Conservation (phyloP, 2,888 invertebrate genomes). For the Lymantria monacha region DNA sequence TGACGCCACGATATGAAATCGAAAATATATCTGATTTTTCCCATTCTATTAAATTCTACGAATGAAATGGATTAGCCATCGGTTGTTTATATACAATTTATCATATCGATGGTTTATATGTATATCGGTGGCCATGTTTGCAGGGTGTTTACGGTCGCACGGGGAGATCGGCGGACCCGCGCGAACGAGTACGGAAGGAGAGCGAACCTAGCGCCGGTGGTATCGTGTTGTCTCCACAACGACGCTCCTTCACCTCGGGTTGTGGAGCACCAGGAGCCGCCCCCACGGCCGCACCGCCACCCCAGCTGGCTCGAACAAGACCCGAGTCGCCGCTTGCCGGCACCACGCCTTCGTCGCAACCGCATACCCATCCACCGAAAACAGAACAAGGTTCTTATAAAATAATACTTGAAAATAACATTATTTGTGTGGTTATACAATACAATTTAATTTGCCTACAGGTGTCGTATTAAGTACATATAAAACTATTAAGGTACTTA, state of each 20-base stretch:
- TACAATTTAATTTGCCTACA: too few species aligned
- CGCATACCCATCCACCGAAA: slow-evolving; percentile 38
- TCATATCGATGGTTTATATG: neutral
- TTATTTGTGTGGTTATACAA: too few species aligned
- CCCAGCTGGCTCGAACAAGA: slow-evolving; percentile 81
- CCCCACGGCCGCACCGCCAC: slow-evolving; percentile 42
- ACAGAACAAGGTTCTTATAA: slow-evolving; percentile 50
- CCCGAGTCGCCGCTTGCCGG: slow-evolving; percentile 62
- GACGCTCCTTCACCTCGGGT: slow-evolving; percentile 92
- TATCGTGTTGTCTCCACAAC: slow-evolving; percentile 92
- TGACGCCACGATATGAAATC: too few species aligned
- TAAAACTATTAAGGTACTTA: too few species aligned
- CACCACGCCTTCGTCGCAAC: slow-evolving; percentile 26
- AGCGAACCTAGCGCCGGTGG: slow-evolving; percentile 84
- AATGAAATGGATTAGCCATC: too few species aligned
- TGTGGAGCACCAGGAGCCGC: slow-evolving; percentile 86
- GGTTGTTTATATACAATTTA: too few species aligned
- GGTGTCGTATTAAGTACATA: too few species aligned
- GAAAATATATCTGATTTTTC: too few species aligned
- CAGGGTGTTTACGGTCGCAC: slow-evolving; percentile 64
- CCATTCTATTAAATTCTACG: too few species aligned
- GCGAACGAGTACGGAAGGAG: slow-evolving; percentile 90
- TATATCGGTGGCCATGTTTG: neutral
- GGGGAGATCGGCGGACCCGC: slow-evolving; percentile 84
- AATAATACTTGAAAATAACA: too few species aligned